Conservation (phyloP, 2,113 vertebrate species). For the Procavia capensis region DNA sequence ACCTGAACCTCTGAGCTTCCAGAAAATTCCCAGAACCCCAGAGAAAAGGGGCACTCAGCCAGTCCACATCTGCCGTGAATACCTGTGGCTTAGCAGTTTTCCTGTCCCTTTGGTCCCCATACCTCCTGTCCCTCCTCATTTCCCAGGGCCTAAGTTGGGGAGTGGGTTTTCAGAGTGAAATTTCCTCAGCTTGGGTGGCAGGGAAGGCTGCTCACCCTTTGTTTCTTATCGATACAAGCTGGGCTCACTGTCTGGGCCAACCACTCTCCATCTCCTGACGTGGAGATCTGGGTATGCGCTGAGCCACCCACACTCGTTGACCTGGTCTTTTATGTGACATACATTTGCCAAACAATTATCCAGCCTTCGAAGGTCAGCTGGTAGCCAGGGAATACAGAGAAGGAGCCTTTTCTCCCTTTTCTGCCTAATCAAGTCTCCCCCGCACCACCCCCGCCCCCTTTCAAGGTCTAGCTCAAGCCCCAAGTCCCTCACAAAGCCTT, state of each 20-base stretch:
- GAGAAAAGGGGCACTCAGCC: background rate
- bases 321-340: constrained; percentile 70
- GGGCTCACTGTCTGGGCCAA: background rate
- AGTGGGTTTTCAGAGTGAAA: constrained; percentile 47
- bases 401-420: constrained; percentile 63
- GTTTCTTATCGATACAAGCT: constrained; percentile 43
- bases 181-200: constrained; percentile 63
- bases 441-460: background rate
- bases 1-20: constrained; percentile 18
- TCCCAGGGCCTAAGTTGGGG: background rate
- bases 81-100: background rate
- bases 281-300: background rate
- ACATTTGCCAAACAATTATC: constrained; percentile 66
- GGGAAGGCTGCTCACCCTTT: constrained; percentile 51
- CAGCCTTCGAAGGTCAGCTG: constrained; percentile 65
- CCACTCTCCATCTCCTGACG: constrained; percentile 46
- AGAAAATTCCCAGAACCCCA: constrained; percentile 13
- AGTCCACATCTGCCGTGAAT: background rate
- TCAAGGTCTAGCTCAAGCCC: constrained; percentile 62
- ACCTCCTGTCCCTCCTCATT: background rate
- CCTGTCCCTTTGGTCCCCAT: background rate
- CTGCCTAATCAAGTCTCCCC: constrained; percentile 30
- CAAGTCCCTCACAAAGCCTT: constrained; percentile 55
- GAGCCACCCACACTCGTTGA: constrained; percentile 60
- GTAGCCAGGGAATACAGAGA: constrained; percentile 58